Evolutionary conservation across 2,888 invertebrate genomes (phyloP), one percentile per base, ranked within the genome.

Genomic region (Dioctria linearis): DNA sequence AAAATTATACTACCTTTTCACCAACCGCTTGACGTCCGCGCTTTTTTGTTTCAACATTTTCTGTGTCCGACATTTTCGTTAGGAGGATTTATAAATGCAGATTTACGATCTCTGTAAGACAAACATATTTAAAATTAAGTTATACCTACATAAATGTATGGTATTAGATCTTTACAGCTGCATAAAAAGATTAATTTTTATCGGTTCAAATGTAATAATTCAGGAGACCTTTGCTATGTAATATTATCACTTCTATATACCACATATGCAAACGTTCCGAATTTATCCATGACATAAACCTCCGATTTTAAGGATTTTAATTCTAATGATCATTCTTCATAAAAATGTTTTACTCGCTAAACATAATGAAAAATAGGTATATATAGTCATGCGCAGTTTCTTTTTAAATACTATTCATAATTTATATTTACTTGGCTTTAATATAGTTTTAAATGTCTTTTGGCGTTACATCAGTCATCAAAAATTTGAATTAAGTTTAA

Each of bases 31-130:
- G 73, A 49, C 82, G 81, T 9, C 85, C 84, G 49, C 84, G 67
- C 63, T 85, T 85, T 80, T 84, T 85, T 3, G 83, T 83, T 80
- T 84, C 85, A 57, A 83, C 83, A 69, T 84, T 84, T 83, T 85
- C 85, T 5, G 84, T 82, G 80, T 85, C 85, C 37, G 85, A 84
- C 85, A 85, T 85, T 63, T 49, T 79, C 25, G 25, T 71, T 5
- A 40, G 37, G 5, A 11, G 11, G 37, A 39, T 63, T 63, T 39
- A 51, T 51, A 37, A 63, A 63, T 37, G 37, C 13, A 37, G 40
- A 40, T 11, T 40, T 39, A 8, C 4, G 8, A 63, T 37, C 37
- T 61, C 40, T 63, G 39, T 8, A 39, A 40, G n/a, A 13, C 5
- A 63, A 63, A 9, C 13, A 13, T 37, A 8, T 63, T 37, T 11